Evolutionary conservation across 2,888 invertebrate species (phyloP).

Genomic region (Drosophila dives): DNA sequence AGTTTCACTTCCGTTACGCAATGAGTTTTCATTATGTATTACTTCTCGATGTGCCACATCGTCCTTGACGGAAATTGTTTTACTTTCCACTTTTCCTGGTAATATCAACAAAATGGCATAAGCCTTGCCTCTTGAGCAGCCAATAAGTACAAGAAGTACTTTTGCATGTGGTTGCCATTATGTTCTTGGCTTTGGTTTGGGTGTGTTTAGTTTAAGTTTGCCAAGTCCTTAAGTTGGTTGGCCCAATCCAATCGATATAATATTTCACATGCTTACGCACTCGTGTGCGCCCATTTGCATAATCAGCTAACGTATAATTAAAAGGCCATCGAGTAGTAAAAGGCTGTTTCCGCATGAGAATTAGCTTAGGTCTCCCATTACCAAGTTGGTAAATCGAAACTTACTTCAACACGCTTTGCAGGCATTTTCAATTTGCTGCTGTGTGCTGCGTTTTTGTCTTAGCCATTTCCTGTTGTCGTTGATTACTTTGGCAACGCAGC

Average conservation of each 20-base stretch:
- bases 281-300: constrained; percentile 59
- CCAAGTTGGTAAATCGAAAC: constrained; percentile 28
- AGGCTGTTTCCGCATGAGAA: constrained; percentile 4
- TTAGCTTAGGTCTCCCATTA: constrained; percentile 14
- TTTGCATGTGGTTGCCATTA: constrained; percentile 8
- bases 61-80: constrained; percentile 25
- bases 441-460: constrained; percentile 13
- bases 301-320: constrained; percentile 73
- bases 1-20: neutral
- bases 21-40: neutral
- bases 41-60: neutral
- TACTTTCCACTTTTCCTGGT: constrained; percentile 22
- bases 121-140: neutral
- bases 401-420: constrained; percentile 33
- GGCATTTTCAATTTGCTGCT: constrained; percentile 49
- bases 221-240: constrained; percentile 13
- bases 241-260: constrained; percentile 44
- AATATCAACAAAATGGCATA: constrained; percentile 49
- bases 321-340: constrained; percentile 63
- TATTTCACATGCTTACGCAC: constrained; percentile 54
- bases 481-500: constrained; percentile 34
- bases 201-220: constrained; percentile 18
- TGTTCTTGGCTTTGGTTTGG: neutral
- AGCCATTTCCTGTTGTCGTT: constrained; percentile 37
- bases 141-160: constrained; percentile 3